Percentiles rank a stretch among this genome's conserved stretches.
Conservation (phyloP, 35 echinoderm and acorn worm genomes). For the Heliocidaris erythrogramma region DNA sequence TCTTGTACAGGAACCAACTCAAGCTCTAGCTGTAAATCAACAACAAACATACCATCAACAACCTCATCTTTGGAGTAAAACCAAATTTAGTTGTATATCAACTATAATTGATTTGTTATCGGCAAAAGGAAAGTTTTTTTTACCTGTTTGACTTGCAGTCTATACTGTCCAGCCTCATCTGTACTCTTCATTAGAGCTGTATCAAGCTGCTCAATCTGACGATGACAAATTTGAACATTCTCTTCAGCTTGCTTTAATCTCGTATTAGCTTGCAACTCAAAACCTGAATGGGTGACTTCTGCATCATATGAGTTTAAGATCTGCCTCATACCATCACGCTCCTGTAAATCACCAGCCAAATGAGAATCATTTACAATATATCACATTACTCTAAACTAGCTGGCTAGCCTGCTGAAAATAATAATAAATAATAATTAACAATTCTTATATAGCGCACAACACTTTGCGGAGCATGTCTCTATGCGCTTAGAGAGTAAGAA, state of each 20-base stretch:
- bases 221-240: constrained; percentile 57
- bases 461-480: too few relatives aligned
- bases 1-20: constrained; percentile 49
- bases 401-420: not conserved
- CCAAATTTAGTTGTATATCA: too few relatives aligned
- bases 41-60: not conserved
- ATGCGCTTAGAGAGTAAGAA: too few relatives aligned
- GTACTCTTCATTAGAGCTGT: constrained; percentile 32
- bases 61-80: too few relatives aligned
- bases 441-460: too few relatives aligned
- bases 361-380: constrained; percentile 6
- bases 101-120: not conserved
- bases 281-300: constrained; percentile 57
- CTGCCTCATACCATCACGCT: constrained; percentile 70
- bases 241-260: constrained; percentile 70
- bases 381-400: not conserved
- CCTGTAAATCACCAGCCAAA: constrained; percentile 32
- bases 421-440: too few relatives aligned
- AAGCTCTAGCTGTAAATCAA: constrained; percentile 51
- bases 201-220: constrained; percentile 66
- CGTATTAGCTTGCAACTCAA: constrained; percentile 50
- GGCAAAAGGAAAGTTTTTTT: not conserved
- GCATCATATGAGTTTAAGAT: constrained; percentile 69
- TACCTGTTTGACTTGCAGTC: constrained; percentile 67
- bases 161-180: constrained; percentile 57